Percentiles rank a stretch among this genome's conserved stretches.
These are phyloP conservation scores for Felis catus DNA, from an alignment of 2,113 vertebrate species.

Conservation along the genomic window DNA sequence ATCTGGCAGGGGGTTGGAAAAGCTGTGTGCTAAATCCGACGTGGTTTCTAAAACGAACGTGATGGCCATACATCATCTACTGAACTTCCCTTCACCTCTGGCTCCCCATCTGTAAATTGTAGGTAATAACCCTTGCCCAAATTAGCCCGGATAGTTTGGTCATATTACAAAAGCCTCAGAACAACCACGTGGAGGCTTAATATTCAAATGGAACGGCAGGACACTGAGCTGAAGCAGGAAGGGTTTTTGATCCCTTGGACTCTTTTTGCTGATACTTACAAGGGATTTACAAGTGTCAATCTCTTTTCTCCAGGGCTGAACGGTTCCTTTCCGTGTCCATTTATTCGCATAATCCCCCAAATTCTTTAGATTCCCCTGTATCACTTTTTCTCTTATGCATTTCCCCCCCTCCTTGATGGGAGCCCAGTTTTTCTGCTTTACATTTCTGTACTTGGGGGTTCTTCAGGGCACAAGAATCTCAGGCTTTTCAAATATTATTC, in stretches of 20 bases:
- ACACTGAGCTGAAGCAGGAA: background rate
- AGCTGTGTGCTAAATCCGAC: background rate
- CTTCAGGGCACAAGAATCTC: background rate
- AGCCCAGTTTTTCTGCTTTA: background rate
- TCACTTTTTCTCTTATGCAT: background rate
- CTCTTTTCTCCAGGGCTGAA: background rate
- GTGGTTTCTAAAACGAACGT: background rate
- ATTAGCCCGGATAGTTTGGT: background rate
- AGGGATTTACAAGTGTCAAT: background rate
- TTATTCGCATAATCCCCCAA: background rate
- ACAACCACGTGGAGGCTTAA: background rate
- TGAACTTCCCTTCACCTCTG: conserved; percentile 39
- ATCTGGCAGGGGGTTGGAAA: background rate
- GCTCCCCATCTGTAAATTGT: background rate
- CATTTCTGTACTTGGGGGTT: background rate
- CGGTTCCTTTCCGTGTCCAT: background rate
- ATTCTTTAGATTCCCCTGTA: background rate
- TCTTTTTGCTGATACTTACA: background rate
- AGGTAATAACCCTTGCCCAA: background rate
- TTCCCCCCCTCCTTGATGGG: background rate
- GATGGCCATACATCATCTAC: background rate
- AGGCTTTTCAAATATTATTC: background rate
- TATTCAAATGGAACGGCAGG: background rate
- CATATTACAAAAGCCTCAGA: background rate
- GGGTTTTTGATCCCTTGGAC: background rate